Evolutionary conservation across 2,888 invertebrate genomes (phyloP).

Genomic region (Tinea trinotella): DNA sequence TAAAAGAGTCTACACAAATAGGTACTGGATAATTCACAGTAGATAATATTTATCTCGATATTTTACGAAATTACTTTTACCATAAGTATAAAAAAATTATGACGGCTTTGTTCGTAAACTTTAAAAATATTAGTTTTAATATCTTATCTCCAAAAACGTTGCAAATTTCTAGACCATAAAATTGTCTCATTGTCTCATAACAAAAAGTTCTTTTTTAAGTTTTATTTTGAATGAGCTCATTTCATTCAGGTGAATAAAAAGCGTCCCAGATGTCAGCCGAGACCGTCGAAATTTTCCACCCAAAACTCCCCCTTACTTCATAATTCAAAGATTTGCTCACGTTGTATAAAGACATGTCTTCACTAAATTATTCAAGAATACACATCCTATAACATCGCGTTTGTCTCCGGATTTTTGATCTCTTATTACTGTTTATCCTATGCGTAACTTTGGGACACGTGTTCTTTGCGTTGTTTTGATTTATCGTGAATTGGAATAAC

Average conservation of each 20-base stretch:
- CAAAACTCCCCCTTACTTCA: slow-evolving; percentile 43
- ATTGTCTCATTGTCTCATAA: too few relatives aligned
- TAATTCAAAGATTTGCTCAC: slow-evolving; percentile 64
- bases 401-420: slow-evolving; percentile 13
- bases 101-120: too few relatives aligned
- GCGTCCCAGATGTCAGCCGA: slow-evolving; percentile 31
- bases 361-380: slow-evolving; percentile 51
- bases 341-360: slow-evolving; percentile 51
- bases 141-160: too few relatives aligned
- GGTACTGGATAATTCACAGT: too few relatives aligned
- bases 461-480: neutral
- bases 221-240: neutral
- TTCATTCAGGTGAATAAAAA: neutral
- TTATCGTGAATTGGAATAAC: too few relatives aligned
- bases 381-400: slow-evolving; percentile 22
- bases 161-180: too few relatives aligned
- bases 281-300: slow-evolving; percentile 26
- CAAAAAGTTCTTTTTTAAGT: neutral
- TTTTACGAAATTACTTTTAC: too few relatives aligned
- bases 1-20: too few relatives aligned
- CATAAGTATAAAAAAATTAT: too few relatives aligned
- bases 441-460: slow-evolving; percentile 3
- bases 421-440: slow-evolving; percentile 9
- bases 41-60: too few relatives aligned
- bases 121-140: too few relatives aligned